Evolutionary conservation across 2,797 vertebrate genomes (phyloP).

Genomic region (Lepilemur ruficaudatus): DNA sequence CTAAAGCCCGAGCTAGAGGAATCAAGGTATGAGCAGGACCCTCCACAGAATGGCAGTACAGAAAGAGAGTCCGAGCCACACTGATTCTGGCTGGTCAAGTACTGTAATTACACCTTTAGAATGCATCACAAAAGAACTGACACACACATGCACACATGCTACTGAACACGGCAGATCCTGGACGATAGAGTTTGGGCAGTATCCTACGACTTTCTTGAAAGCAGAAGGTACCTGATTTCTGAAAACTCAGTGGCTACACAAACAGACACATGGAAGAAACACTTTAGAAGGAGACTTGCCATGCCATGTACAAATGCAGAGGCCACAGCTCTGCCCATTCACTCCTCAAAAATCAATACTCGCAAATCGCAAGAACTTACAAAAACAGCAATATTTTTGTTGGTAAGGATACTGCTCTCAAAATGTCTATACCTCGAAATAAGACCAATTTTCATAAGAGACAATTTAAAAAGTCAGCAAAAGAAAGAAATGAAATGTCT

Average conservation of each 20-base stretch:
- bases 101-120: background rate
- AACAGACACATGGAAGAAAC: background rate
- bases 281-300: background rate
- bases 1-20: background rate
- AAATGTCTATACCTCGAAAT: background rate
- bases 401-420: background rate
- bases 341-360: background rate
- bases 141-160: accelerated
- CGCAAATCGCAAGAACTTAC: background rate
- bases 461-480: slow-evolving; percentile 28
- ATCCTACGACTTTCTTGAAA: background rate
- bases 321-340: no score
- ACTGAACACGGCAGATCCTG: accelerated
- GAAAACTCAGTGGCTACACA: background rate
- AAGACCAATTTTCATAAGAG: background rate
- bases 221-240: background rate
- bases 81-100: accelerated
- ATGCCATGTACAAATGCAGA: background rate
- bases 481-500: background rate
- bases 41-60: accelerated
- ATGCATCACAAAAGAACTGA: no score
- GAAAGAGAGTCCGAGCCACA: background rate
- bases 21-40: accelerated
- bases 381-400: background rate
- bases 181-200: background rate